Conservation (phyloP, 1,140 invertebrate species). For the Philaenus spumarius region DNA sequence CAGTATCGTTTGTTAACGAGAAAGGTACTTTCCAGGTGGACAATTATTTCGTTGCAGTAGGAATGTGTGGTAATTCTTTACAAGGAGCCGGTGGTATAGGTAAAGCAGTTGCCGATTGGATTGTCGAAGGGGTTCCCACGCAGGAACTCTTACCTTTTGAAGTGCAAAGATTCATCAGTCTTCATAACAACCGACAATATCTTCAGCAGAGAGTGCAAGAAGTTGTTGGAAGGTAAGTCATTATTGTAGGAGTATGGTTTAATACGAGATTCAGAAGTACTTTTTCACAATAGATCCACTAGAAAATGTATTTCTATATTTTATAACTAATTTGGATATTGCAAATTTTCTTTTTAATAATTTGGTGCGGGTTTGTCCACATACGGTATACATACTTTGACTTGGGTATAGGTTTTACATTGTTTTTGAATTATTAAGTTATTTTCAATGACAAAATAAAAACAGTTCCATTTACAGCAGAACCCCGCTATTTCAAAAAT, state of each 20-base stretch:
- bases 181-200: slow-evolving; percentile 95
- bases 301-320: background rate
- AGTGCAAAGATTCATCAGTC: slow-evolving; percentile 83
- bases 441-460: no score
- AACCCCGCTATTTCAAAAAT: no score
- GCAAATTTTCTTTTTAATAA: slow-evolving; percentile 60
- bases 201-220: slow-evolving; percentile 88
- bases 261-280: no score
- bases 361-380: slow-evolving; percentile 60
- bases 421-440: no score
- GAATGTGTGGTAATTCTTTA: slow-evolving; percentile 91
- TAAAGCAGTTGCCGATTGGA: slow-evolving; percentile 77
- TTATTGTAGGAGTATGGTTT: background rate
- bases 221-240: slow-evolving; percentile 49
- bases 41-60: slow-evolving; percentile 94
- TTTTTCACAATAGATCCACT: background rate
- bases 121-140: slow-evolving; percentile 59
- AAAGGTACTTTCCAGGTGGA: no score
- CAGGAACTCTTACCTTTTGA: slow-evolving; percentile 67
- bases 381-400: no score
- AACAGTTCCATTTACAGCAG: no score
- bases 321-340: slow-evolving; percentile 15
- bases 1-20: no score
- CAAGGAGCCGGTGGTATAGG: slow-evolving; percentile 92
- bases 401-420: no score